Conservation (phyloP, 2,113 vertebrate genomes). For the Chloropsis hardwickii region DNA sequence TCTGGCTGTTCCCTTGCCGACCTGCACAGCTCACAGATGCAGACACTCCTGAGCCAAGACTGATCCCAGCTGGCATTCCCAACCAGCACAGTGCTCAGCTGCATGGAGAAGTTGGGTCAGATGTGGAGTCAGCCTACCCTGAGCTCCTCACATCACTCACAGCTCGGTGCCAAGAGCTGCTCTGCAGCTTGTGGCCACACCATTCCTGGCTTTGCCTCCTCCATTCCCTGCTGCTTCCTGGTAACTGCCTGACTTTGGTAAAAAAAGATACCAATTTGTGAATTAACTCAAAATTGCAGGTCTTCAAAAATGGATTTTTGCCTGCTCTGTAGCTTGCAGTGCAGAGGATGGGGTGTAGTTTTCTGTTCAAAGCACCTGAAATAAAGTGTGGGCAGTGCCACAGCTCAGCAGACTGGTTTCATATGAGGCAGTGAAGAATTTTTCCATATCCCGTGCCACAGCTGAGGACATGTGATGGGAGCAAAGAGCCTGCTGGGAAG, state of each 20-base stretch:
- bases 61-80: not conserved
- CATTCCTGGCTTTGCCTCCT: not conserved
- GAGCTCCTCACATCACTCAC: not conserved
- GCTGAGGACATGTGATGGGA: not conserved
- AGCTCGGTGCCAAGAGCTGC: accelerated
- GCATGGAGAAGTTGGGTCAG: not conserved
- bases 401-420: not conserved
- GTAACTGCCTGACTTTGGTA: not conserved
- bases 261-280: not conserved
- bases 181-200: not conserved
- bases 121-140: not conserved
- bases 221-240: not conserved
- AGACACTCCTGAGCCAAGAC: not conserved
- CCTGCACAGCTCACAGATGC: not conserved
- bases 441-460: no score
- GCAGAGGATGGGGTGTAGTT: not conserved
- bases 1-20: not conserved
- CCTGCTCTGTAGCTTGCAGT: not conserved
- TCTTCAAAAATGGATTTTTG: not conserved
- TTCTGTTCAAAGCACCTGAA: not conserved
- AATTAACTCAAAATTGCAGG: not conserved
- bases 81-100: not conserved
- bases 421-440: not conserved
- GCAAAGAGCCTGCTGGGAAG: not conserved
- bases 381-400: not conserved